Evolutionary conservation across 2,888 invertebrate species (phyloP).

Genomic region (Pterostichus madidus): DNA sequence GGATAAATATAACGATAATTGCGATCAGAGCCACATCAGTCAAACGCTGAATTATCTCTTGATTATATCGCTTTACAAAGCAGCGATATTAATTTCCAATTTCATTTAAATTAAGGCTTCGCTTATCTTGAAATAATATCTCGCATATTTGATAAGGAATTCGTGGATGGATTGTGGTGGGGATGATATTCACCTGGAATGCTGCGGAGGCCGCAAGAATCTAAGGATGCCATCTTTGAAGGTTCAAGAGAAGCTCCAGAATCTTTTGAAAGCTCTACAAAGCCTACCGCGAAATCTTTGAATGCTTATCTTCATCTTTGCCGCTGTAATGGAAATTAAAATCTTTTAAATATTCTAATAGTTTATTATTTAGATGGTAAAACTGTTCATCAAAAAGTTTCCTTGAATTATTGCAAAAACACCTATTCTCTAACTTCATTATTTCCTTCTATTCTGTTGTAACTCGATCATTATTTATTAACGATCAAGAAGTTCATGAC

Average conservation of each 20-base stretch:
- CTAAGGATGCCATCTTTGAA: conserved; percentile 47
- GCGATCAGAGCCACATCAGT: not conserved
- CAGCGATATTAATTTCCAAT: conserved; percentile 3
- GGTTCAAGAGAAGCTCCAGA: not conserved
- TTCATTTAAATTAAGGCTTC: not conserved
- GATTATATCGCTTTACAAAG: not conserved
- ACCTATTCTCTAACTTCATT: no score
- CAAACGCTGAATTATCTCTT: not conserved
- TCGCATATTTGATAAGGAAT: conserved; percentile 36
- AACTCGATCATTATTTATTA: no score
- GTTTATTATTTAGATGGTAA: not conserved
- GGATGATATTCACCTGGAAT: conserved; percentile 45
- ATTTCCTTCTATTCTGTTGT: no score
- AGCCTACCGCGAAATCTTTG: conserved; percentile 31
- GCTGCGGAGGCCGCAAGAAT: conserved; percentile 55
- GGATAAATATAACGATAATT: conserved; percentile 18
- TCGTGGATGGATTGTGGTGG: not conserved
- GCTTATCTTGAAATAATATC: not conserved
- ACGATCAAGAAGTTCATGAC: no score
- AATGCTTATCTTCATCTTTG: conserved; percentile 32
- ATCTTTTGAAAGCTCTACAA: conserved; percentile 38
- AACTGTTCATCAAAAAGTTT: no score
- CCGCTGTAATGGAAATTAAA: conserved; percentile 1
- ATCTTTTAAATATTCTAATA: not conserved
- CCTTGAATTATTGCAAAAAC: no score